Evolutionary conservation across 2,113 vertebrate species (phyloP).

Genomic region (Psophia crepitans): DNA sequence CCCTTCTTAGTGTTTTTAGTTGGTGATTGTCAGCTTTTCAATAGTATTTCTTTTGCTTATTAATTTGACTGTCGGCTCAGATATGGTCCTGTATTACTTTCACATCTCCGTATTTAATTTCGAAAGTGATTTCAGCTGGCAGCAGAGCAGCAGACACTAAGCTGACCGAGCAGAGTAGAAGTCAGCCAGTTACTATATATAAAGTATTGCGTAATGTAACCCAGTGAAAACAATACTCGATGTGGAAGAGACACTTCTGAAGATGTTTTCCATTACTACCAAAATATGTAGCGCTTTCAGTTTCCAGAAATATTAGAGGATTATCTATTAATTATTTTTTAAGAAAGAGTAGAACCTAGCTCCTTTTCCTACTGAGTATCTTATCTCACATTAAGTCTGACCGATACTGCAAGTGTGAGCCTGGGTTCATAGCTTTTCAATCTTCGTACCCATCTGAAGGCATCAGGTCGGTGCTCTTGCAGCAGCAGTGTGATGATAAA

Average conservation of each 20-base stretch:
- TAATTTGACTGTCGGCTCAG: slow-evolving; percentile 3
- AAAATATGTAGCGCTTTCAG: not conserved
- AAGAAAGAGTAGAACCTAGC: not conserved
- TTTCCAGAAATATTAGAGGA: not conserved
- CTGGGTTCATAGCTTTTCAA: not conserved
- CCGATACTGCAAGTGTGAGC: not conserved
- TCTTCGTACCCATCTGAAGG: not conserved
- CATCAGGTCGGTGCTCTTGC: not conserved
- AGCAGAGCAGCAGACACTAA: slow-evolving; percentile 52
- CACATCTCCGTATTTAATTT: slow-evolving; percentile 36
- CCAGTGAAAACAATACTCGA: slow-evolving; percentile 32
- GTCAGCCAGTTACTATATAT: slow-evolving; percentile 62
- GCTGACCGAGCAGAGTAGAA: slow-evolving; percentile 58
- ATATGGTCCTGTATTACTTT: slow-evolving; percentile 32
- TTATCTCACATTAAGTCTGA: not conserved
- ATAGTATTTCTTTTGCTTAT: not conserved
- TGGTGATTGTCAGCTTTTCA: not conserved
- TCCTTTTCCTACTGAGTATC: not conserved
- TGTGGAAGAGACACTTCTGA: not conserved
- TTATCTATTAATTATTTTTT: not conserved
- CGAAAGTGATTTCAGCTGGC: slow-evolving; percentile 64
- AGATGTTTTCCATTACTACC: not conserved
- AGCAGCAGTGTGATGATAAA: not conserved
- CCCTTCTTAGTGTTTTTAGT: not conserved
- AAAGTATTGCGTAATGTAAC: slow-evolving; percentile 15